Evolutionary conservation across 1,140 invertebrate species (phyloP).

Genomic region (Harpegnathos saltator): DNA sequence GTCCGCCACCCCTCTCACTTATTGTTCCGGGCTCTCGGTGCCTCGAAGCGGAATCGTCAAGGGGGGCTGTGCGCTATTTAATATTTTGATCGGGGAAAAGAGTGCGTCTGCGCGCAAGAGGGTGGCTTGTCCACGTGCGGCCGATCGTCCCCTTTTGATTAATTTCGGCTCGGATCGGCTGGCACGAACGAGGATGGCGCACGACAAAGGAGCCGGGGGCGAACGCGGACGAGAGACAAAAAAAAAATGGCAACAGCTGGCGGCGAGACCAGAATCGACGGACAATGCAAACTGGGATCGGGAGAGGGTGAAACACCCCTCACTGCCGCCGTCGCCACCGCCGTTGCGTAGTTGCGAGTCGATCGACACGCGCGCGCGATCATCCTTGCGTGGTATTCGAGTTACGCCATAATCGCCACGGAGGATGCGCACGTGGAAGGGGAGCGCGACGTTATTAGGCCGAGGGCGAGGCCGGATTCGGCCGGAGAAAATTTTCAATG

Average conservation of each 20-base stretch:
- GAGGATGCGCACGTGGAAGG: constrained; percentile 42
- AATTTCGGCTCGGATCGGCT: constrained; percentile 72
- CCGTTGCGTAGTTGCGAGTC: constrained; percentile 16
- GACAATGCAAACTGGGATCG: constrained; percentile 57
- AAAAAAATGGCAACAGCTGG: constrained; percentile 74
- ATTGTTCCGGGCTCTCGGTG: constrained; percentile 53
- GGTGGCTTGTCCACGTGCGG: constrained; percentile 68
- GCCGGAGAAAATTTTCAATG: constrained; percentile 32
- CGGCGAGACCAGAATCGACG: constrained; percentile 67
- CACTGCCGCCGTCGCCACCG: not conserved
- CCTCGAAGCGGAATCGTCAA: constrained; percentile 41
- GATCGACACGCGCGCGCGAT: constrained; percentile 59
- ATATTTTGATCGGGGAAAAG: constrained; percentile 78
- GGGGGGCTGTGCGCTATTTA: constrained; percentile 72
- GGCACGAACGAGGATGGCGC: constrained; percentile 60
- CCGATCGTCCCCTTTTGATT: constrained; percentile 77
- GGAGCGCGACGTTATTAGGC: constrained; percentile 33
- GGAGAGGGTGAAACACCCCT: constrained; percentile 34
- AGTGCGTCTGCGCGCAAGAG: constrained; percentile 41
- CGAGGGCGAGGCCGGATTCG: not conserved
- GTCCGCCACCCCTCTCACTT: constrained; percentile 1
- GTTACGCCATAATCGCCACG: constrained; percentile 57
- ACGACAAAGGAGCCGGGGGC: constrained; percentile 63
- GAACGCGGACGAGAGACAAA: constrained; percentile 6
- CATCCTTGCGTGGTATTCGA: constrained; percentile 51